Base-by-base conservation (phyloP, 2,113 vertebrate species). In the Oncorhynchus mykiss region DNA sequence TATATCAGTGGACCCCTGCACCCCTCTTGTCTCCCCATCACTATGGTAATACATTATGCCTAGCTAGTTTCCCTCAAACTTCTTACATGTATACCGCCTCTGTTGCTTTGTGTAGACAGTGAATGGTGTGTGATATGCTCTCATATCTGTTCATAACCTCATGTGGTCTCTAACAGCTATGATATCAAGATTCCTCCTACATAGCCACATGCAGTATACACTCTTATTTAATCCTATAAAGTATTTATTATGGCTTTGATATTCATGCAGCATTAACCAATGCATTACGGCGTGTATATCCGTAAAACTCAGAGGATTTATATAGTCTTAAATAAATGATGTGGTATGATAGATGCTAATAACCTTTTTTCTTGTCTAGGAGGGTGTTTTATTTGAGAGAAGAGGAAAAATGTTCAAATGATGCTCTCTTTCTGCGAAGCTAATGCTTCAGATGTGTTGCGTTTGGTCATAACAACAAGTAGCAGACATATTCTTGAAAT, bases 231-330 rank as follows among this genome's bases (percentile, higher is more conserved):
- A 90, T 89, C 88, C 85, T 86, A 87, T 87, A 87, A 85, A 84
- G 85, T 89, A 88, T 90, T 88, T 89, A 87, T 87, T 24, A 81
- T 81, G 80, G 77, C 85, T 88, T 85, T 86, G 87, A 85, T 88
- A 89, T 92, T 85, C 87, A 80, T 81, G 78, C 74, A 66, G 82
- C 84, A 89, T 88, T 89, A 88, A 87, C 85, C 87, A 90, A 83
- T 91, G 88, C 81, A 88, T 88, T 89, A 91, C 84, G 82, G 84
- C 86, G 80, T 77, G 12, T 86, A 84, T 79, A 89, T 87, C 86
- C 83, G 84, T 87, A 78, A 84, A 87, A 87, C 82, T 84, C 77
- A 87, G 86, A 82, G 78, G 86, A 91, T 89, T 89, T 90, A 91
- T 89, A 91, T 85, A 34, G 80, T 78, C 80, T 84, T 84, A 81